A percentile compares a stretch with the other conserved stretches of the same genome.
Conservation (phyloP, 2,113 vertebrate species). For the Chaetorhynchus papuensis region DNA sequence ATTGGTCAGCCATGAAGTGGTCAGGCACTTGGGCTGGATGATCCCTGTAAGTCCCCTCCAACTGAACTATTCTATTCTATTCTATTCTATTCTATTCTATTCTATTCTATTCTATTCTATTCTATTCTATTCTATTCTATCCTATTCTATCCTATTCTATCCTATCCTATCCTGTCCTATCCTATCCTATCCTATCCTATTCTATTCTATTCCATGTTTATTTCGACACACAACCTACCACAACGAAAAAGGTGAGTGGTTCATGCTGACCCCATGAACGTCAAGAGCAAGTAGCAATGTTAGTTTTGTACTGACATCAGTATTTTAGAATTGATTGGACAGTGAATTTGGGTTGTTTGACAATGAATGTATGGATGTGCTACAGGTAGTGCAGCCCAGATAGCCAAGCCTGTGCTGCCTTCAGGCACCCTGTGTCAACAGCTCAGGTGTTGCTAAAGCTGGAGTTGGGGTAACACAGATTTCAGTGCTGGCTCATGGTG, state of each 20-base stretch:
- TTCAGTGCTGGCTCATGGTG: not conserved
- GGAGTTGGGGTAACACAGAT: not conserved
- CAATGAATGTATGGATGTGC: not conserved
- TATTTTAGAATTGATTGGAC: not conserved
- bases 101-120: not conserved
- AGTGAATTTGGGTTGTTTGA: not conserved
- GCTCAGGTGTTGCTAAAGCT: not conserved
- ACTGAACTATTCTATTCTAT: not conserved
- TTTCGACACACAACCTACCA: not conserved
- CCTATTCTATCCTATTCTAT: not conserved
- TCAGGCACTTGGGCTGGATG: not conserved
- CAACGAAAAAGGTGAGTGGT: not conserved
- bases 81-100: not conserved
- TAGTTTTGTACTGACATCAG: not conserved
- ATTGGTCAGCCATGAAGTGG: not conserved
- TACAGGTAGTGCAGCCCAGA: not conserved
- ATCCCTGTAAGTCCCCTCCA: not conserved
- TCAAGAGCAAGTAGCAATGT: not conserved
- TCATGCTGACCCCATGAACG: not conserved
- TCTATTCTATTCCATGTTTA: not conserved
- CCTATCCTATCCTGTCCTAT: not conserved
- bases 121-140: not conserved
- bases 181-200: not conserved
- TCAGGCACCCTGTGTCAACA: not conserved
- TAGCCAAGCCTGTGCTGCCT: not conserved